Evolutionary conservation across 2,888 invertebrate species (phyloP), one percentile per base, ranked within the genome.

Genomic region (Andrena trimmerana): DNA sequence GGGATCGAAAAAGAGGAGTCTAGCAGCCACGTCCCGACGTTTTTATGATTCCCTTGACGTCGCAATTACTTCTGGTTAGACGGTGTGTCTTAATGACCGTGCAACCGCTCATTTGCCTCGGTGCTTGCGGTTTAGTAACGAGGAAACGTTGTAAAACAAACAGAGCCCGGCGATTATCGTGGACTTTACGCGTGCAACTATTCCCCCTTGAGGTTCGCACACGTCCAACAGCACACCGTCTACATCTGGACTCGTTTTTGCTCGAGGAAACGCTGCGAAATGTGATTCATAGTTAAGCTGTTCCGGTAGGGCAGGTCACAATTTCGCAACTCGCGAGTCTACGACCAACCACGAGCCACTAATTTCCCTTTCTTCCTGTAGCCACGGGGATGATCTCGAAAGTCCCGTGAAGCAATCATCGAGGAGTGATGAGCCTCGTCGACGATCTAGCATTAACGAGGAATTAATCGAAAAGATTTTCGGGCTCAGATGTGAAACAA

Each of bases 141-240:
- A 71, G 74, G 71, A 78, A 78, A 62, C 82, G 69, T 71, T 60
- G 77, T 70, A 81, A 73, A 83, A 76, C 81, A 83, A 81, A 81
- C 75, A 72, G 6, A 42, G 74, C 60, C 7, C 31, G n/a, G 42
- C 57, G 73, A 81, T 74, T 66, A 65, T 20, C 57, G 48, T 36
- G 54, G 65, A 68, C 67, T 74, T 69, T 70, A 70, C 66, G 60
- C 33, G 60, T 62, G 27, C 16, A 54, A 79, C 68, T 16, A 52
- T 50, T 27, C 48, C 16, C 48, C 10, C 29, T n/a, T 24, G 63
- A 60, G 36, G 36, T 60, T 66, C 27, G 50, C 59, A 8, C 48
- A 10, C 54, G 13, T 65, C 33, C 7, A 13, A 48, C 29, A 16
- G 29, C 33, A 29, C 16, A 29, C 27, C 42, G n/a, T 8, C n/a